Evolutionary conservation across 2,797 vertebrate genomes (phyloP).

Genomic region (Amniataba percoides): DNA sequence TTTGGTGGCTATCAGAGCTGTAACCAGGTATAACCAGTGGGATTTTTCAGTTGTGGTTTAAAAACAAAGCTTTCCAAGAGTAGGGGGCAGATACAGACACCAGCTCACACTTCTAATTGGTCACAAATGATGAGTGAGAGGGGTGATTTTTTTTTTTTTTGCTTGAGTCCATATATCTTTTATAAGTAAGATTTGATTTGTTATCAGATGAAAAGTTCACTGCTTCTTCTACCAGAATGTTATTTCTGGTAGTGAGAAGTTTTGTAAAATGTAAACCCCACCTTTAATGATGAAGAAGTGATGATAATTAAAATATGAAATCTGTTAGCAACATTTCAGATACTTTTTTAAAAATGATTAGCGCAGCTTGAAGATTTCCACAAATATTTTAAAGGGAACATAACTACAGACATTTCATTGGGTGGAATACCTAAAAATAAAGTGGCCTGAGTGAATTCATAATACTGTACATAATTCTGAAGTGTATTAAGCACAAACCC

Average conservation of each 20-base stretch:
- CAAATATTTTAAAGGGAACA: neutral
- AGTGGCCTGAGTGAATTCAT: neutral
- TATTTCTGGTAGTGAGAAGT: neutral
- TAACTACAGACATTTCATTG: neutral
- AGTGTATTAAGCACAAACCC: slow-evolving; percentile 3
- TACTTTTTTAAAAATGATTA: neutral
- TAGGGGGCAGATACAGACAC: too few species aligned
- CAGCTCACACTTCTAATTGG: too few species aligned
- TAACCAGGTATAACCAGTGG: too few species aligned
- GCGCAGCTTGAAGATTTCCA: neutral
- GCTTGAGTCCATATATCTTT: too few species aligned
- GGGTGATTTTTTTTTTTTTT: too few species aligned
- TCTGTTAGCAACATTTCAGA: too few species aligned
- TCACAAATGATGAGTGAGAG: too few species aligned
- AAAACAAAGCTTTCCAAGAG: too few species aligned
- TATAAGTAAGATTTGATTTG: too few species aligned
- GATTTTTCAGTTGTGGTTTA: too few species aligned
- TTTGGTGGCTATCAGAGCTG: neutral
- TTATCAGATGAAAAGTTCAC: slow-evolving; percentile 2
- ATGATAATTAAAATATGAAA: neutral
- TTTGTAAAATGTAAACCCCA: neutral
- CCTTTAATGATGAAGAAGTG: neutral
- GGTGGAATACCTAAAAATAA: neutral
- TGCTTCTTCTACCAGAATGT: neutral
- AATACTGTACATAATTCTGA: neutral